Evolutionary conservation across 2,888 invertebrate genomes (phyloP), one percentile per base, ranked within the genome.

Genomic region (Microplitis deprimator): DNA sequence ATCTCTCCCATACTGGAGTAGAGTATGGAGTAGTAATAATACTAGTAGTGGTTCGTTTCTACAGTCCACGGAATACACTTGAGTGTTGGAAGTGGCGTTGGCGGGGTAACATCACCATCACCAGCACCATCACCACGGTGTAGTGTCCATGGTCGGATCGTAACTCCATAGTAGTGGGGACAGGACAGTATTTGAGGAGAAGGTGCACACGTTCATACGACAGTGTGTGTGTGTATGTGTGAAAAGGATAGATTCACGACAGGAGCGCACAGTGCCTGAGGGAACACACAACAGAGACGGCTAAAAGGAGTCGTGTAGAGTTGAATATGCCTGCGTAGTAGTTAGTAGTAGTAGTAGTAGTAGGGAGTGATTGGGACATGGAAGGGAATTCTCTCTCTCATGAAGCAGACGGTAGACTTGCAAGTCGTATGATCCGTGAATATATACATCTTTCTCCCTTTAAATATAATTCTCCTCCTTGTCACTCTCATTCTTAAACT

Each of bases 71-170:
- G 1, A 29, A 41, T 83, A 82, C 82, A 80, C 83, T 83, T 83
- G 83, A 81, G 64, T 72, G 62, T 72, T 62, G 62, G 77, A 80
- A 81, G 82, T 80, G 83, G 82, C 82, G 82, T 79, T 83, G 83
- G 82, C 81, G 79, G 81, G 81, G 79, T 77, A 78, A 82, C 83
- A 83, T 82, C 68, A 50, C 17, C 65, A 62, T 65, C 65, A 68
- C 10, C 29, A 20, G 79, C 76, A 77, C 81, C 83, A 83, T 82
- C 64, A 38, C 13, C 62, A 59, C 4, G 59, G 75, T 13, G 71
- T 61, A 13, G 39, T 71, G 72, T 76, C 68, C 65, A 60, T 78
- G 77, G 76, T 62, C 78, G 79, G 71, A 68, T 76, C 75, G 68
- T 69, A 69, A 59, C 68, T 74, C 65, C 78, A 77, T 73, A 72